Base-by-base conservation (phyloP, 2,888 invertebrate genomes). In the Heliconius charithonia region DNA sequence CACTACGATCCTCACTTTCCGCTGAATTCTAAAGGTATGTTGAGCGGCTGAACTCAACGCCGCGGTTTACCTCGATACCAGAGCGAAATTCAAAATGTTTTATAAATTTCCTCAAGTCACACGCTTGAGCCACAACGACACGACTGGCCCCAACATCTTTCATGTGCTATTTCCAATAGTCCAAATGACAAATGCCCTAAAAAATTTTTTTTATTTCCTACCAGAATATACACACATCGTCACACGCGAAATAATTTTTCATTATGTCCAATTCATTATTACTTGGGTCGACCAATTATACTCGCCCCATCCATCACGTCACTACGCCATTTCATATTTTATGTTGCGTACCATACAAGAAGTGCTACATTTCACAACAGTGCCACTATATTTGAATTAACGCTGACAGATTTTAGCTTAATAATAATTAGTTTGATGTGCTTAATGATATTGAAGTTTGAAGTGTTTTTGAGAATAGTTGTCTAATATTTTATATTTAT, bases 261-360 rank as follows among this genome's bases (percentile, higher is more conserved):
- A 94, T 94, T 93, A 93, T 89, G 85, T 89, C 89, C 93, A 93
- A 92, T 93, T 93, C 94, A 94, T 94, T 93, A 93, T 91, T 90
- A 86, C 85, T 89, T 91, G 90, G 91, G 92, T 88, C 86, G 87
- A 89, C 89, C 93, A 93, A 94, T 94, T 94, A 93, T 91, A 89
- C 90, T 86, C 89, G 91, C 89, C 86, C 89, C 89, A 93, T 94
- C 90, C 89, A 91, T 94, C 93, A 93, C 85, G 87, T 86, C 90
- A 87, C 91, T 93, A 92, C 86, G 87, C 86, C 87, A 85, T 90
- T 91, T 90, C 89, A 90, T 90, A 89, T 90, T 92, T 90, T 87
- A 89, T 86, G 89, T 87, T 83, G 82, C 84, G 83, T 83, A 67
- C 77, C 79, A 79, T 75, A 82, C 78, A 78, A 82, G 76, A 77